phyloP scores from a whole-genome alignment of 2,797 vertebrate species.

The Phrynocephalus vlangalii region DNA sequence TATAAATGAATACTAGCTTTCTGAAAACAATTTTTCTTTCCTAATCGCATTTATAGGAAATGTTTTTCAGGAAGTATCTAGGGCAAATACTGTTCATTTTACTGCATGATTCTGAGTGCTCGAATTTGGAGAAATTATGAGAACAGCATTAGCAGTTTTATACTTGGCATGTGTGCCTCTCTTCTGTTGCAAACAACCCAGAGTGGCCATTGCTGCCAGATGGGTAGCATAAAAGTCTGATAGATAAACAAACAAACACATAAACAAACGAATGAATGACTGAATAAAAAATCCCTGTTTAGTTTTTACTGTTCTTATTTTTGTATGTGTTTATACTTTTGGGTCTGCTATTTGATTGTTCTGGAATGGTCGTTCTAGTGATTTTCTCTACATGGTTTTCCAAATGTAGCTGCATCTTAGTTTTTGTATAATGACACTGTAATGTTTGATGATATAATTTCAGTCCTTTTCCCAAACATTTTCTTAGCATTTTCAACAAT shows the following conservation, averaged over 20 bases:
- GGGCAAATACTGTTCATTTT: neutral
- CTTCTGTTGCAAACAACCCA: no score
- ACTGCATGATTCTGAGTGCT: neutral
- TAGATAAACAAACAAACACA: no score
- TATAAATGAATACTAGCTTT: neutral
- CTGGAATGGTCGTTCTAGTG: no score
- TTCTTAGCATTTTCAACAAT: neutral
- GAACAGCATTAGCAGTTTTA: neutral
- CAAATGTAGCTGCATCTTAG: neutral
- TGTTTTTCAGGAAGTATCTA: no score
- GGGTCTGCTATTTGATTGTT: no score
- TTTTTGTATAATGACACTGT: neutral
- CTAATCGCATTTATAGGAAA: neutral
- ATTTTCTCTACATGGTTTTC: neutral
- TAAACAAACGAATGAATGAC: no score
- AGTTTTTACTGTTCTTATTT: no score
- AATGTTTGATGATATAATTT: neutral
- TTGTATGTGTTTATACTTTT: no score
- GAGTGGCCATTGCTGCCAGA: no score
- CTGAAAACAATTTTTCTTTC: neutral
- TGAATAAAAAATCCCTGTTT: no score
- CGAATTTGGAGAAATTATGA: neutral
- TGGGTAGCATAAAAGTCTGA: no score
- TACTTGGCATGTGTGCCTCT: neutral
- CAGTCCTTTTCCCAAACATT: neutral